Evolutionary conservation across 2,113 vertebrate genomes (phyloP), one percentile per base, ranked within the genome.

Genomic region (Empidonax traillii): DNA sequence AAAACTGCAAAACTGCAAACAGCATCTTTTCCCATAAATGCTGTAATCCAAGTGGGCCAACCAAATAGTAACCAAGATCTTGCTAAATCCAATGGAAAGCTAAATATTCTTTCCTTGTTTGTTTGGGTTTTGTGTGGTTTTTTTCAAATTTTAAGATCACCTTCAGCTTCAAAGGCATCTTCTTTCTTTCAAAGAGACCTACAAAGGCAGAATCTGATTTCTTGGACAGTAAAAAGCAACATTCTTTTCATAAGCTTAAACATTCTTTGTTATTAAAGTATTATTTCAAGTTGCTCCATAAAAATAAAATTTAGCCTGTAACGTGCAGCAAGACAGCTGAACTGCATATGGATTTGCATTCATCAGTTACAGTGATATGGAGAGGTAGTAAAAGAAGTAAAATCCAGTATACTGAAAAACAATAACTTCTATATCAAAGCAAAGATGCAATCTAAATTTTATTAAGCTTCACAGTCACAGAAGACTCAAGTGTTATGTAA

Each of bases 391-490:
- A 25, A 66, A 72, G 77, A 67, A 93, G 28, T 7, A 85, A 94
- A 92, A 80, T 68, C 61, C 63, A 80, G 25, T 28, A 69, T 68
- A 71, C 53, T 82, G 69, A 91, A 87, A 94, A 93, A 82, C 58
- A 92, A 1, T 58, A 91, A 89, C 74, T 67, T 82, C 41, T 65
- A 31, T 28, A 94, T 86, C 78, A 93, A 93, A 93, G 75, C 43
- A 88, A 91, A 91, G 53, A 93, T 67, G 47, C 66, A 86, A 59
- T 79, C 68, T 94, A 66, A 77, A 85, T 94, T 87, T 85, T 80
- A 93, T 80, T 92, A 93, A 88, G 76, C 41, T 90, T 77, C 75
- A 62, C 46, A 83, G 67, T 37, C 90, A 93, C 55, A 80, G 85
- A 83, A 90, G 27, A n/a, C 14, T 92, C 49, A 66, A 85, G 51